Base-by-base conservation (phyloP, 2,797 vertebrate genomes). In the Sebastes nivosus region DNA sequence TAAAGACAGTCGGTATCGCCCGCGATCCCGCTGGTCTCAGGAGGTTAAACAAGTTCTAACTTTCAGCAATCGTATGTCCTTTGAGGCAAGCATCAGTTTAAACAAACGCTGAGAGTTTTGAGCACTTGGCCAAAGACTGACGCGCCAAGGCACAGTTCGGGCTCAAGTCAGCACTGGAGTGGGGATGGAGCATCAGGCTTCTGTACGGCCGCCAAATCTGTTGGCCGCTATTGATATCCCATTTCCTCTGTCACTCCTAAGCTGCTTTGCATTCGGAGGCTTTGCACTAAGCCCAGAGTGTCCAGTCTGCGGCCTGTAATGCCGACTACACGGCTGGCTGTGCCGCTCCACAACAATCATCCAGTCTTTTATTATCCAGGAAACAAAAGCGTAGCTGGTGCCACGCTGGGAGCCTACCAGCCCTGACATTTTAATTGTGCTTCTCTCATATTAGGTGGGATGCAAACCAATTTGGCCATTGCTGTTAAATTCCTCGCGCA, bases 231-330 rank as follows among this genome's bases (percentile, higher is more conserved):
- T 93, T 88, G 93, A 93, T 94, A 93, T 89, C 81, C 90, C 87
- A 91, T 93, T 93, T 92, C 87, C 88, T 91, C 89, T 87, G 89
- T 92, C 90, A 72, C 75, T 84, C 68, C 89, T 89, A 90, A 93
- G 93, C 93, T 88, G 88, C 89, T 94, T 93, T 92, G 90, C 91
- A 92, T 94, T 93, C 93, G 77, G 87, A 67, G 66, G 89, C 86
- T 92, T 90, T 88, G 72, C 76, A 25, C 81, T 91, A 90, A 92
- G 82, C 88, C 80, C 86, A 32, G 29, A 80, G 83, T 79, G 92
- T 88, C 90, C 89, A 82, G 85, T 76, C 86, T 36, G 83, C 78
- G 79, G 89, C 81, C 88, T 57, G 81, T 80, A 82, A 85, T 68
- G 38, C 83, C 36, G 86, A 87, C 82, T 72, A 79, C 67, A 81